phyloP scores from a whole-genome alignment of 2,888 invertebrate species.

The Escarpia spicata region DNA sequence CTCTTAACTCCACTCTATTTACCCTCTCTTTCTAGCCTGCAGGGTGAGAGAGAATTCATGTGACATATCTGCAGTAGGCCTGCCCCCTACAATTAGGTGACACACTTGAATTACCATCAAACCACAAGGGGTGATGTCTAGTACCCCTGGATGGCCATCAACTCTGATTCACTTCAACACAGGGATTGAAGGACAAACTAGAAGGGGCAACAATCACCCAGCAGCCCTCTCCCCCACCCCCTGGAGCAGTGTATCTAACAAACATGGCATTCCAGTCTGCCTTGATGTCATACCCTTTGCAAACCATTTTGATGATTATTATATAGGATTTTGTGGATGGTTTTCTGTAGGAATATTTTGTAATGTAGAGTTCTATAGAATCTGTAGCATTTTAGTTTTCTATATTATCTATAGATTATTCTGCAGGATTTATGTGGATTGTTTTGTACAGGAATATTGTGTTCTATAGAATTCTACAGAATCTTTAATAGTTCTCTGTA shows the following conservation, averaged over 20 bases:
- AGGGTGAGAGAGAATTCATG: not conserved
- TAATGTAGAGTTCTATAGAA: too few relatives aligned
- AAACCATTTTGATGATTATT: too few relatives aligned
- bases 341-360: too few relatives aligned
- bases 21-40: not conserved
- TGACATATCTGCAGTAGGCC: not conserved
- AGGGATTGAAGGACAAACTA: not conserved
- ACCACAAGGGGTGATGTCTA: not conserved
- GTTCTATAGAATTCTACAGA: too few relatives aligned
- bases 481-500: too few relatives aligned
- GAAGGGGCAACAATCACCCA: not conserved
- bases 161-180: not conserved
- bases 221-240: not conserved
- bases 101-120: not conserved
- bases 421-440: too few relatives aligned
- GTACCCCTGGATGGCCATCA: not conserved
- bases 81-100: not conserved
- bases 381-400: too few relatives aligned
- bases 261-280: too few relatives aligned
- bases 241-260: not conserved
- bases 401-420: too few relatives aligned
- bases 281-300: too few relatives aligned
- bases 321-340: too few relatives aligned
- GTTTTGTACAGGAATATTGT: too few relatives aligned
- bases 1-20: not conserved